Base-by-base conservation (phyloP, 2,888 invertebrate genomes). In the Apamea anceps region DNA sequence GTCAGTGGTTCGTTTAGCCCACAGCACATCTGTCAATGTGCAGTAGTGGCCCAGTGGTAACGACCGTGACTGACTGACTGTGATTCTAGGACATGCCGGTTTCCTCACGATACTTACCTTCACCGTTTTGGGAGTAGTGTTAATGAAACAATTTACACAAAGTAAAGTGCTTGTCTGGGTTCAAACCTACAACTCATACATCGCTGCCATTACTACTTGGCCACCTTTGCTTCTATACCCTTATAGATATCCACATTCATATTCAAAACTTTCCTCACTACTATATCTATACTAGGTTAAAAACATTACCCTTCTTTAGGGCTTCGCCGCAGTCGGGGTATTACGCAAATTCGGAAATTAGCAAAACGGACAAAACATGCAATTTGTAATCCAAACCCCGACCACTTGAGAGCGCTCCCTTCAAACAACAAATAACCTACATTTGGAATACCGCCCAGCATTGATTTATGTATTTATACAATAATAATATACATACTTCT, bases 401-500 rank as follows among this genome's bases (percentile, higher is more conserved):
- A 28, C 28, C 84, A 87, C 87, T 85, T 80, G 76, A 87, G 28
- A 63, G 25, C 15, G 15, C 67, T 76, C 73, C 51, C 62, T 63
- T n/a, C 32, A 68, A 67, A 77, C 18, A 75, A 67, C 79, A 86
- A 72, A 84, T 72, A 62, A 62, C 80, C 83, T 21, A 68, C 62
- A 81, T 85, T 87, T 87, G 76, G 84, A 84, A 57, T 37, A 71
- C 5, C 60, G 74, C 84, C 87, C 80, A 72, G 21, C 37, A 48
- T 37, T 77, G 77, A 83, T 86, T 80, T 83, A 82, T 81, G 63
- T 79, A 81, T 88, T 82, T 81, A 65, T 62, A 15, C 15, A 15
- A 54, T 21, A n/a, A n/a, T n/a, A 21, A 6, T 21, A 54, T 54
- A 54, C 51, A 8, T 48, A 25, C 10, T 62, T 62, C 62, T 62